Conservation (phyloP, 2,888 invertebrate genomes). For the Cerastoderma edule region DNA sequence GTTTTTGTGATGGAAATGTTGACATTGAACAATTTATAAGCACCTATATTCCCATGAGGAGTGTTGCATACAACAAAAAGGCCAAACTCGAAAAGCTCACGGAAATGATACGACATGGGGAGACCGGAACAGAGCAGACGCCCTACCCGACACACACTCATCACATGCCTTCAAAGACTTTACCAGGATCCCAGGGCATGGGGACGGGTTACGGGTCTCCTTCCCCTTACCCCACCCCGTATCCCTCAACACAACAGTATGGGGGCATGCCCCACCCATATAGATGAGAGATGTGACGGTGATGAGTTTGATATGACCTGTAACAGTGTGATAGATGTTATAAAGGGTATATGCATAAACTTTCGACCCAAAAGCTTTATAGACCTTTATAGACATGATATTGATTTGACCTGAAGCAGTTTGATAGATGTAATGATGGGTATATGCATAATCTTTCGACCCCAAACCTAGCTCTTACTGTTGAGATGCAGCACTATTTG, state of each 20-base stretch:
- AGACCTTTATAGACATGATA: too few species aligned
- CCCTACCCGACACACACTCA: constrained; percentile 1
- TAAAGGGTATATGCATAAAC: too few species aligned
- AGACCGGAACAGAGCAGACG: not conserved
- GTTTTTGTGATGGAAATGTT: constrained; percentile 90
- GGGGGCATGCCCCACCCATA: constrained; percentile 11
- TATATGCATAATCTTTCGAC: too few species aligned
- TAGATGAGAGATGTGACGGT: too few species aligned
- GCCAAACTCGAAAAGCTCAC: constrained; percentile 97
- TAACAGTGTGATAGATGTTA: too few species aligned
- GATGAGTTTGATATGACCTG: too few species aligned
- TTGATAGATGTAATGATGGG: too few species aligned
- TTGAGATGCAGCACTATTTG: too few species aligned
- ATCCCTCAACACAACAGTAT: constrained; percentile 6
- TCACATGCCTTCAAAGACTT: constrained; percentile 7
- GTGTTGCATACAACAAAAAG: constrained; percentile 91
- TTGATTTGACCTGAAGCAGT: too few species aligned
- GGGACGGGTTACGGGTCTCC: constrained; percentile 1
- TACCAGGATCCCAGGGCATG: not conserved
- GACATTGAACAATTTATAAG: constrained; percentile 88
- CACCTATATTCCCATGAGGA: constrained; percentile 91
- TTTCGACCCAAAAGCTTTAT: too few species aligned
- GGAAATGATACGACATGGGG: constrained; percentile 81
- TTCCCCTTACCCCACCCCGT: constrained; percentile 10
- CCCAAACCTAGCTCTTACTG: too few species aligned